A percentile compares a stretch with the other conserved stretches of the same genome.
These are phyloP conservation scores for Pteropus rufus DNA, from an alignment of 2,797 vertebrate species.

Conservation along the genomic window DNA sequence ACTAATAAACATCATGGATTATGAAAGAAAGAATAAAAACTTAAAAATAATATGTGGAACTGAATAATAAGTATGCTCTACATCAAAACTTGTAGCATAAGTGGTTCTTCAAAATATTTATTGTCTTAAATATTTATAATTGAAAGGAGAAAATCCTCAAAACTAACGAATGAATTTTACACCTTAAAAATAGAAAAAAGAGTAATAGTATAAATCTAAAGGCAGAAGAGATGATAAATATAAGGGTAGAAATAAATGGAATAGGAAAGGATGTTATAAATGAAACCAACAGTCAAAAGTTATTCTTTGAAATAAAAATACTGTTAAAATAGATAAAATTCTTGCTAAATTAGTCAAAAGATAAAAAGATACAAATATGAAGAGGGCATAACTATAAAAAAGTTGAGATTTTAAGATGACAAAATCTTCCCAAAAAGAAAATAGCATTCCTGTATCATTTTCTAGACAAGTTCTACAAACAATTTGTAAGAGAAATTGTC, in stretches of 20 bases:
- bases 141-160: not conserved
- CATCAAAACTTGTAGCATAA: not conserved
- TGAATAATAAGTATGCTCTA: not conserved
- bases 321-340: not conserved
- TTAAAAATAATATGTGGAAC: not conserved
- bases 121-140: not conserved
- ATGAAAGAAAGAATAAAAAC: not conserved
- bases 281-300: not conserved
- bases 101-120: not conserved
- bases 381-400: not conserved
- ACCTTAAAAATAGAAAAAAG: not conserved
- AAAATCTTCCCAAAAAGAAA: not conserved
- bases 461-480: not conserved
- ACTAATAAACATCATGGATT: not conserved
- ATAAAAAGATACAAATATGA: not conserved
- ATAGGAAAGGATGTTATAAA: not conserved
- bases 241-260: not conserved
- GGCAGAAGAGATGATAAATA: not conserved
- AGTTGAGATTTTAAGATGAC: not conserved
- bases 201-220: not conserved
- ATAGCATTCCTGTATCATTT: not conserved
- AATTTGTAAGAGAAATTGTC: not conserved
- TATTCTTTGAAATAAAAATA: constrained; percentile 1
- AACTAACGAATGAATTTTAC: not conserved
- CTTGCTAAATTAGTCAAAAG: not conserved